Evolutionary conservation across 2,113 vertebrate species (phyloP).

Genomic region (Carollia perspicillata): DNA sequence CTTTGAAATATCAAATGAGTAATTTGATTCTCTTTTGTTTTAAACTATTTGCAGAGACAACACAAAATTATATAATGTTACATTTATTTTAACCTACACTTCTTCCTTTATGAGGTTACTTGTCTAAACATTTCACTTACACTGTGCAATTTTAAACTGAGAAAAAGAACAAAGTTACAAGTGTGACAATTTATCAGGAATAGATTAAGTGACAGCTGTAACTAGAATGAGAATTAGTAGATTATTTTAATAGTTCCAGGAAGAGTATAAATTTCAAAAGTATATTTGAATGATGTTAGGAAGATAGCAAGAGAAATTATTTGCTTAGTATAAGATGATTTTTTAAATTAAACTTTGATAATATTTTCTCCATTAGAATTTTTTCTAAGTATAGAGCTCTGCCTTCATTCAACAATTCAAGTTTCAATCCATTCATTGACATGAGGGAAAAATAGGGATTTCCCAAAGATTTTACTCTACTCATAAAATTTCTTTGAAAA

Average conservation of each 20-base stretch:
- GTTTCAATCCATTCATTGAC: not conserved
- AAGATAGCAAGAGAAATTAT: not conserved
- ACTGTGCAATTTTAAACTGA: conserved; percentile 75
- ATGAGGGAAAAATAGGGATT: not conserved
- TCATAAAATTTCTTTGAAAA: not conserved
- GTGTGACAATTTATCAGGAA: conserved; percentile 65
- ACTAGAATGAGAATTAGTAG: conserved; percentile 64
- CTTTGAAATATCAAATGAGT: conserved; percentile 73
- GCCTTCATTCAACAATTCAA: not conserved
- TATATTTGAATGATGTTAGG: conserved; percentile 46
- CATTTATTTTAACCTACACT: conserved; percentile 66
- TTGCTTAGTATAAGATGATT: conserved; percentile 15
- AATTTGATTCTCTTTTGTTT: conserved; percentile 73
- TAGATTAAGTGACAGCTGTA: conserved; percentile 71
- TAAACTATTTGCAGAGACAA: conserved; percentile 63
- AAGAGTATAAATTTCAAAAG: conserved; percentile 58
- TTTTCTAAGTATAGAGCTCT: not conserved
- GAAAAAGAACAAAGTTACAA: conserved; percentile 71
- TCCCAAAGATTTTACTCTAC: not conserved
- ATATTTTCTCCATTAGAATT: not conserved
- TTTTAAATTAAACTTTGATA: conserved; percentile 30
- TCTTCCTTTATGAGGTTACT: conserved; percentile 69
- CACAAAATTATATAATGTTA: conserved; percentile 69
- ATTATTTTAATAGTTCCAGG: conserved; percentile 68
- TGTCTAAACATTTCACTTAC: conserved; percentile 77